phyloP scores from a whole-genome alignment of 2,797 vertebrate species.

The Adelosebastes latens region DNA sequence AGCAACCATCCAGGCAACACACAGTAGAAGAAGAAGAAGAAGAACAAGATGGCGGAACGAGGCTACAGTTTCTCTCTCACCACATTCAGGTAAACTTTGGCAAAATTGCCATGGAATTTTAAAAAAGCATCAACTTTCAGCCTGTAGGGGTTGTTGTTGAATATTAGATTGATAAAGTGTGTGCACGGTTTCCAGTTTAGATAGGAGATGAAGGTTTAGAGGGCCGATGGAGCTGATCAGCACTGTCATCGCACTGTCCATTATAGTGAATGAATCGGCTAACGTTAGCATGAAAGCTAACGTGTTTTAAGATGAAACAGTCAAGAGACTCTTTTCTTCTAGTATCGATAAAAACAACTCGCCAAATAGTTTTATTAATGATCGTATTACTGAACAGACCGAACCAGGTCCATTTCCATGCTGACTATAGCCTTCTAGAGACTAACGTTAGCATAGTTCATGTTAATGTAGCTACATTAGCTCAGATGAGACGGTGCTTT shows the following conservation, averaged over 20 bases:
- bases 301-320: background rate
- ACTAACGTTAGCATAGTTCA: background rate
- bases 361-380: rapidly evolving
- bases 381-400: rapidly evolving
- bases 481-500: slow-evolving; percentile 45
- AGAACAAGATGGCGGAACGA: slow-evolving; percentile 92
- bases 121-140: rapidly evolving
- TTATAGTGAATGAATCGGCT: slow-evolving; percentile 61
- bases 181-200: rapidly evolving
- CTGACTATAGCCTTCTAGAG: no score
- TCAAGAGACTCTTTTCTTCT: rapidly evolving
- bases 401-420: background rate
- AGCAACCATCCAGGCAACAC: background rate
- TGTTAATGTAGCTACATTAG: slow-evolving; percentile 8
- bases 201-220: no score
- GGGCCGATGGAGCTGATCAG: slow-evolving; percentile 36
- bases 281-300: slow-evolving; percentile 47
- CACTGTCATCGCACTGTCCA: slow-evolving; percentile 72
- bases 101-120: slow-evolving; percentile 1
- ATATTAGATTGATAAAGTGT: rapidly evolving
- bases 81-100: slow-evolving; percentile 91
- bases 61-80: slow-evolving; percentile 98
- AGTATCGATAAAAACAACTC: rapidly evolving
- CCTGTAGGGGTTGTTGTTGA: rapidly evolving
- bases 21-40: slow-evolving; percentile 46